A percentile compares a stretch with the other conserved stretches of the same genome.
Evolutionary conservation across 30 jellyfish, hydroid and myxozoan genomes (phyloP).

Genomic region (Pseudorhiza aurosa): DNA sequence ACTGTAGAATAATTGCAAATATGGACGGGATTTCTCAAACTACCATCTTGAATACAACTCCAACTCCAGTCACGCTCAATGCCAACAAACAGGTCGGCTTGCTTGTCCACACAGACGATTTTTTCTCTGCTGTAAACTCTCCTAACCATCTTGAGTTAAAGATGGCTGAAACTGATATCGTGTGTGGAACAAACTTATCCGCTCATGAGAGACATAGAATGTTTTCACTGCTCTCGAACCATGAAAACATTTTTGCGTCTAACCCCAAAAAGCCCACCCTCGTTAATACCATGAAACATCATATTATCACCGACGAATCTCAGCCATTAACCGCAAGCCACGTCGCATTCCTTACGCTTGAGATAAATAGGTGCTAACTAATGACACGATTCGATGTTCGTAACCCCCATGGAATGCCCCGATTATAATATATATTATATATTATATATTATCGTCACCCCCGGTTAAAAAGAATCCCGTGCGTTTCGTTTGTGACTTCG

Average conservation of each 20-base stretch:
- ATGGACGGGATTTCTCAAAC: too few relatives aligned
- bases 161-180: background rate
- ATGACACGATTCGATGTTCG: slow-evolving; percentile 30
- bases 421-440: too few relatives aligned
- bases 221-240: background rate
- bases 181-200: background rate
- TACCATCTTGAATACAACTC: too few relatives aligned
- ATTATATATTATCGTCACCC: slow-evolving; percentile 4
- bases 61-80: too few relatives aligned
- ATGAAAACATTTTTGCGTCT: slow-evolving; percentile 23
- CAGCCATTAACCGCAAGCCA: slow-evolving; percentile 22
- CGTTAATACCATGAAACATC: slow-evolving; percentile 23
- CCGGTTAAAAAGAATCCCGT: slow-evolving; percentile 19
- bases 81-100: slow-evolving; percentile 9
- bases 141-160: background rate
- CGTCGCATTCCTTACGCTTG: slow-evolving; percentile 36
- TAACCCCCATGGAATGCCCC: slow-evolving; percentile 56
- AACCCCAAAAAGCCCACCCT: slow-evolving; percentile 42
- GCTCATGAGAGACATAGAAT: background rate
- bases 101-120: background rate
- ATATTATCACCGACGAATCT: slow-evolving; percentile 4
- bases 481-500: slow-evolving; percentile 60
- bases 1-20: slow-evolving; percentile 53
- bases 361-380: slow-evolving; percentile 18
- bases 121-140: background rate